Percentiles rank a stretch among this genome's conserved stretches.
Evolutionary conservation across 2,888 invertebrate genomes (phyloP).

Genomic region (Troides aeacus): DNA sequence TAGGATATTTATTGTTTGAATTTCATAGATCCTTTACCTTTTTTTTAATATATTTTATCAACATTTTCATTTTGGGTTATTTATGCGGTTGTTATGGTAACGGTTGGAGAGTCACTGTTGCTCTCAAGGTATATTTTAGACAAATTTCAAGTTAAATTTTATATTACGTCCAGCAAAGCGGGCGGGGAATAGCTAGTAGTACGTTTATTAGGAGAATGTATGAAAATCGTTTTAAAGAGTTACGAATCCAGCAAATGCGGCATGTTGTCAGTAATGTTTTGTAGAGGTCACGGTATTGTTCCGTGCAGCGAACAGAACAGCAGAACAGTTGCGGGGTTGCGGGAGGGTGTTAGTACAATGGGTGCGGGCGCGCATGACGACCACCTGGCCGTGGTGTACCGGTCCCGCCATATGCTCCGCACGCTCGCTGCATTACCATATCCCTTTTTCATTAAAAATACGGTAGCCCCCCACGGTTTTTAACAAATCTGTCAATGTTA

Average conservation of each 20-base stretch:
- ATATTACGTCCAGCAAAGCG: too few species aligned
- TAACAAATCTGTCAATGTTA: neutral
- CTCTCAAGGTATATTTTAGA: too few species aligned
- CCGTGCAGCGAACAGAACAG: constrained; percentile 35
- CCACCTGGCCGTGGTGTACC: constrained; percentile 75
- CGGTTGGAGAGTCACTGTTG: too few species aligned
- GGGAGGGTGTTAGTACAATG: constrained; percentile 54
- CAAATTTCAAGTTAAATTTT: too few species aligned
- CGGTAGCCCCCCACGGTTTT: neutral
- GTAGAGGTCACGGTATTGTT: constrained; percentile 56
- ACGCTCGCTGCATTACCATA: constrained; percentile 36
- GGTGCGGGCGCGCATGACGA: constrained; percentile 78
- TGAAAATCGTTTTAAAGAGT: constrained; percentile 35
- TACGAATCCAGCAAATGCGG: constrained; percentile 40
- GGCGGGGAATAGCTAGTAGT: too few species aligned
- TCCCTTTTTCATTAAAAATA: constrained; percentile 23
- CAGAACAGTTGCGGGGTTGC: constrained; percentile 34
- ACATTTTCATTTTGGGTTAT: too few species aligned
- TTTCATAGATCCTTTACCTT: too few species aligned
- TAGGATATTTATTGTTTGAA: too few species aligned
- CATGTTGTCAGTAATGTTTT: constrained; percentile 41
- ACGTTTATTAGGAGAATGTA: neutral
- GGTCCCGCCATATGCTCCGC: constrained; percentile 73
- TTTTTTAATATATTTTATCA: too few species aligned
- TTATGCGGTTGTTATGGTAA: too few species aligned